Conservation (phyloP, 2,797 vertebrate genomes). For the Coendou prehensilis region DNA sequence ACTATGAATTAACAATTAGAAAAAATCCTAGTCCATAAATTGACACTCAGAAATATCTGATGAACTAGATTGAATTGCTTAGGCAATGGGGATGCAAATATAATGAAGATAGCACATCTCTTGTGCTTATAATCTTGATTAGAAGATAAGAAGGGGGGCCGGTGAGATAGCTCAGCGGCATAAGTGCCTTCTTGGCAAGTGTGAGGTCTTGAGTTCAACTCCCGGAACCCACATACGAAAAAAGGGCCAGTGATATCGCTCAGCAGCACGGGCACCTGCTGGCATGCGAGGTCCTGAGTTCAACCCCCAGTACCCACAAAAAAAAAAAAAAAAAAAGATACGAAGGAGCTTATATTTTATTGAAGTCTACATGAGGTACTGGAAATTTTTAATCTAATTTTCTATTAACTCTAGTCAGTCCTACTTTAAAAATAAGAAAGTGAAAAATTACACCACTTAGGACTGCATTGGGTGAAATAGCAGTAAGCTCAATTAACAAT, state of each 20-base stretch:
- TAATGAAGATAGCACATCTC: constrained; percentile 7
- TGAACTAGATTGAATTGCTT: constrained; percentile 40
- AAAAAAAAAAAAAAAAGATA: no score
- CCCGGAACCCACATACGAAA: no score
- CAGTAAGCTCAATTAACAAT: constrained; percentile 41
- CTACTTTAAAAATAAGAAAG: constrained; percentile 71
- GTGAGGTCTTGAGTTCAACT: no score
- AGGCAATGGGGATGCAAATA: constrained; percentile 17
- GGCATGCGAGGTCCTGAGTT: no score
- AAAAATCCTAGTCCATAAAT: not conserved
- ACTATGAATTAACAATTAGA: constrained; percentile 24
- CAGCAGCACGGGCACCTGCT: no score
- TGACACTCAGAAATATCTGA: constrained; percentile 32
- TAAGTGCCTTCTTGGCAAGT: no score
- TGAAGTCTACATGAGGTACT: constrained; percentile 5
- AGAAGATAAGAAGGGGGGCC: not conserved
- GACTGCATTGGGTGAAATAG: not conserved
- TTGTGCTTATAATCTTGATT: constrained; percentile 35
- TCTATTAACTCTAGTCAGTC: constrained; percentile 8
- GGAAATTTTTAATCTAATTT: constrained; percentile 44
- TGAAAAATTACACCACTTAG: constrained; percentile 40
- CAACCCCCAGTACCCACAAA: no score
- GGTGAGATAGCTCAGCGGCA: no score
- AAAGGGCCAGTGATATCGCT: no score
- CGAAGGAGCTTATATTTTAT: constrained; percentile 26